Evolutionary conservation across 2,797 vertebrate genomes (phyloP).

Genomic region (Dicrostonyx torquatus): DNA sequence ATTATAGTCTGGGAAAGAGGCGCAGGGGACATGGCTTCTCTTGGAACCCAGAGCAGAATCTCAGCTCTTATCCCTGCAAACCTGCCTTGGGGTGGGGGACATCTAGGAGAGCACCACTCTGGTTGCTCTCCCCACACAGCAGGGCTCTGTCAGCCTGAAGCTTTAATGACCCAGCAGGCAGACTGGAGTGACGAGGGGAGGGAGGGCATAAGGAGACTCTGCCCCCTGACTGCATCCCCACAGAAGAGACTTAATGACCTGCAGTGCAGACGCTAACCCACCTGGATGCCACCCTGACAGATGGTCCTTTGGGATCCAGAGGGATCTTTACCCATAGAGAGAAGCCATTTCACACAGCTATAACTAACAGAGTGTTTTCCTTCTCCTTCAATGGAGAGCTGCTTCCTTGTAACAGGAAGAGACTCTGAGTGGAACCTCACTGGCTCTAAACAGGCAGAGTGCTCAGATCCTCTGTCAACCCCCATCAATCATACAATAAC

Average conservation of each 20-base stretch:
- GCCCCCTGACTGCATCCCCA: background rate
- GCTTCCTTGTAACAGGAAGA: background rate
- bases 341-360: background rate
- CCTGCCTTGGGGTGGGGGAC: background rate
- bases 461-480: background rate
- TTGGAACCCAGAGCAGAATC: background rate
- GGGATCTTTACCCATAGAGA: too few species aligned
- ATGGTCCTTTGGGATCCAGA: background rate
- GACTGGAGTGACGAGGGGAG: background rate
- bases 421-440: background rate
- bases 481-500: background rate
- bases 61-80: background rate
- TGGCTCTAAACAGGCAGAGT: background rate
- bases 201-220: background rate
- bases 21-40: background rate
- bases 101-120: rapidly evolving
- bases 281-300: background rate
- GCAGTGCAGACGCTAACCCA: background rate
- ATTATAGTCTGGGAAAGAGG: background rate
- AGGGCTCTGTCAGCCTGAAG: background rate
- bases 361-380: background rate
- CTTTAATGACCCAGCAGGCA: background rate
- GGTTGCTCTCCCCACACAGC: background rate
- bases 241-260: background rate
- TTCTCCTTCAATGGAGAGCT: background rate